phyloP scores from a whole-genome alignment of 2,797 vertebrate species.

The Hydrophis major region DNA sequence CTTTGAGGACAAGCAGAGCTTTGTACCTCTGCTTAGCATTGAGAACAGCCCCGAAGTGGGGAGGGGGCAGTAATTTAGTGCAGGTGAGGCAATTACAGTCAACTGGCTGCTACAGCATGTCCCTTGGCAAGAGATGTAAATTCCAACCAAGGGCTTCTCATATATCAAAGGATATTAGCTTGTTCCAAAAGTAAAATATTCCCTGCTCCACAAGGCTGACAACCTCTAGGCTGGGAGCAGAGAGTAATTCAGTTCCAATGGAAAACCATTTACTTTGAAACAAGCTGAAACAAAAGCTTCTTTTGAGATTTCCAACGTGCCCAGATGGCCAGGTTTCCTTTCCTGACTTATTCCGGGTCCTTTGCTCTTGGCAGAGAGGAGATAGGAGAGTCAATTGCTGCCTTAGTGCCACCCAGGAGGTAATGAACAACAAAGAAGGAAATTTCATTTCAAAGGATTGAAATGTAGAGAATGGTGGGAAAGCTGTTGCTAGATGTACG shows the following conservation, averaged over 20 bases:
- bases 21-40: conserved; percentile 56
- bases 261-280: conserved; percentile 16
- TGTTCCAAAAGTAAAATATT: conserved; percentile 48
- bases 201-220: conserved; percentile 29
- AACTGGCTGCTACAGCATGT: conserved; percentile 55
- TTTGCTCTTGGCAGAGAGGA: not conserved
- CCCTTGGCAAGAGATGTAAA: conserved; percentile 50
- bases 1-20: conserved; percentile 58
- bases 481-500: not conserved
- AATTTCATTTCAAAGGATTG: not conserved
- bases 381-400: not conserved
- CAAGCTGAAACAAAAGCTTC: conserved; percentile 13
- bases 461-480: not conserved
- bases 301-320: not conserved
- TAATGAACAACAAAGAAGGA: not conserved
- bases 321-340: not conserved
- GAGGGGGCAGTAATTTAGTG: conserved; percentile 60
- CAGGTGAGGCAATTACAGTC: conserved; percentile 65
- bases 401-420: not conserved
- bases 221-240: conserved; percentile 19
- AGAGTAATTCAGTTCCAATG: conserved; percentile 10
- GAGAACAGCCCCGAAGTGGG: conserved; percentile 58
- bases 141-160: conserved; percentile 53
- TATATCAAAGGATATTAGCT: conserved; percentile 61
- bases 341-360: not conserved